Evolutionary conservation across 92 coral and sea anemone species (phyloP).

Genomic region (Porites divaricata): DNA sequence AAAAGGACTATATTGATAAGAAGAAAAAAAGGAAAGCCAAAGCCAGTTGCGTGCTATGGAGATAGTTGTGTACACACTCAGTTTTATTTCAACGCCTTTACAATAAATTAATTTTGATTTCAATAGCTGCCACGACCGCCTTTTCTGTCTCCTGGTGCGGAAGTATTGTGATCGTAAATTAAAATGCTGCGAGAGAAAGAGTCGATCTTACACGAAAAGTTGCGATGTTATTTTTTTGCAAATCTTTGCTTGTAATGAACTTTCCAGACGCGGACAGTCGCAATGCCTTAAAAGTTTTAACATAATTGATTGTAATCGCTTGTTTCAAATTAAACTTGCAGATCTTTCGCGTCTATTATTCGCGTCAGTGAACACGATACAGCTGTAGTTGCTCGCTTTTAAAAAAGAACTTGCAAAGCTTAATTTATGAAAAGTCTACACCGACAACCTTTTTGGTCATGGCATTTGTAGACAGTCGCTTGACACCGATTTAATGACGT

Average conservation of each 20-base stretch:
- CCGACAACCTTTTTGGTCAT: neutral
- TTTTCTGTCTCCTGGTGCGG: neutral
- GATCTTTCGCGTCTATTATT: neutral
- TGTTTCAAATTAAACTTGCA: constrained; percentile 25
- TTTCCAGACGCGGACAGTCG: neutral
- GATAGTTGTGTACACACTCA: neutral
- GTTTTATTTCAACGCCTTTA: neutral
- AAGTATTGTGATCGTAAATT: constrained; percentile 10
- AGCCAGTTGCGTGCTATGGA: neutral
- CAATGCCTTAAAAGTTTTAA: constrained; percentile 5
- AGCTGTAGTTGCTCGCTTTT: neutral
- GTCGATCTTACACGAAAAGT: neutral
- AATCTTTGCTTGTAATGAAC: neutral
- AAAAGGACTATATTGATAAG: neutral
- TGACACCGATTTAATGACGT: neutral
- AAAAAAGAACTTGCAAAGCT: neutral
- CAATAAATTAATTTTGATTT: constrained; percentile 13
- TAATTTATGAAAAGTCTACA: neutral
- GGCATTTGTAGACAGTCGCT: neutral
- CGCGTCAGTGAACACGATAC: constrained; percentile 1
- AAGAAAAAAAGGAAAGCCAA: neutral
- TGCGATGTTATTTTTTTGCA: neutral
- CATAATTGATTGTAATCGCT: neutral
- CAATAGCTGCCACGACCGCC: neutral
- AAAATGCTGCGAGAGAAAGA: neutral